Conservation (phyloP, 2,888 invertebrate genomes). For the Melinopterus prodromus region DNA sequence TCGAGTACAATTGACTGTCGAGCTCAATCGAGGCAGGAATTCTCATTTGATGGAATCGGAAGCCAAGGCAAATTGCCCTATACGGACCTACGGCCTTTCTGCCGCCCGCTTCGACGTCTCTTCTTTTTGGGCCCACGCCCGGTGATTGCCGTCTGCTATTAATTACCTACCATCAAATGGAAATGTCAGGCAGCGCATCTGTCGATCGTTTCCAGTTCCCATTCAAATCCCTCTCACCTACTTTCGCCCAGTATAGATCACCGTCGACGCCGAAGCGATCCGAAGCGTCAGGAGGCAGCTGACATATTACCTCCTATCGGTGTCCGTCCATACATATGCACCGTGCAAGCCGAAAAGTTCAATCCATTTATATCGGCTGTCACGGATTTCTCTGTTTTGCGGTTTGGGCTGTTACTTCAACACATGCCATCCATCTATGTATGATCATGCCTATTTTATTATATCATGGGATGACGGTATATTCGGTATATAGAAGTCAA, state of each 20-base stretch:
- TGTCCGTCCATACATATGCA: neutral
- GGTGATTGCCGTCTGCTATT: slow-evolving; percentile 4
- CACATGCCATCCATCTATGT: no score
- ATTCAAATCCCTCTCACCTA: neutral
- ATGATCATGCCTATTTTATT: no score
- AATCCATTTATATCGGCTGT: neutral
- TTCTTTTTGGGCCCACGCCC: neutral
- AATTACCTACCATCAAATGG: neutral
- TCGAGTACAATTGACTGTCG: neutral
- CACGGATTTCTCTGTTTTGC: no score
- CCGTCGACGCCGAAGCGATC: neutral
- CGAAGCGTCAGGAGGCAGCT: neutral
- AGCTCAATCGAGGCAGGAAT: neutral
- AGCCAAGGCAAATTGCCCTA: neutral
- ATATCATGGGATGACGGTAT: no score
- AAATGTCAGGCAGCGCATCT: slow-evolving; percentile 4
- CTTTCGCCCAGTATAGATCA: neutral
- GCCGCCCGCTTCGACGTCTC: neutral
- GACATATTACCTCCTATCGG: neutral
- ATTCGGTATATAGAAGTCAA: no score
- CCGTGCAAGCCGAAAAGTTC: neutral
- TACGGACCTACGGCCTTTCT: neutral
- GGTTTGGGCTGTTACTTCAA: no score
- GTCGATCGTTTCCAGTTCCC: neutral
- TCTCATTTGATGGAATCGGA: neutral